phyloP scores from a whole-genome alignment of 2,113 vertebrate species.

The Acrocephalus arundinaceus region DNA sequence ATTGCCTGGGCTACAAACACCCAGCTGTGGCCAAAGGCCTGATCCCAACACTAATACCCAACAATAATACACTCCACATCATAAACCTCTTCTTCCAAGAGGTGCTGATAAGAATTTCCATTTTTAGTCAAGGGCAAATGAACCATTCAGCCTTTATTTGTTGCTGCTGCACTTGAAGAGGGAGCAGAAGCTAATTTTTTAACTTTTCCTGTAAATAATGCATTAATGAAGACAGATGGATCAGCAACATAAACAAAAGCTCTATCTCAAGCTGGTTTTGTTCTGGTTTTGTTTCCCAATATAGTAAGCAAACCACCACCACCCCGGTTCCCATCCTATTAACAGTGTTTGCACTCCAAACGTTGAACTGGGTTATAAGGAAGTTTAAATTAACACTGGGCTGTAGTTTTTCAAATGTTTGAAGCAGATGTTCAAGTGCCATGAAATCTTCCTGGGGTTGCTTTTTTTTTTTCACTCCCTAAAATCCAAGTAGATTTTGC shows the following conservation, averaged over 20 bases:
- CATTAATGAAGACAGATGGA: slow-evolving; percentile 76
- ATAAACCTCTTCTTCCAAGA: slow-evolving; percentile 15
- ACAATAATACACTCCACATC: neutral
- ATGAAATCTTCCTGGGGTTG: slow-evolving; percentile 15
- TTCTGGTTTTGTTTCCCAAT: slow-evolving; percentile 75
- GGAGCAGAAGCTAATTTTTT: slow-evolving; percentile 54
- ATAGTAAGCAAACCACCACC: slow-evolving; percentile 73
- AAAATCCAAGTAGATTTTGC: neutral
- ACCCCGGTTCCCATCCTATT: slow-evolving; percentile 66
- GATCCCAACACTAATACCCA: neutral
- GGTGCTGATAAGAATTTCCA: slow-evolving; percentile 50
- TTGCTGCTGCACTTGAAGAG: slow-evolving; percentile 19
- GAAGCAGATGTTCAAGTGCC: slow-evolving; percentile 70
- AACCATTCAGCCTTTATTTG: neutral
- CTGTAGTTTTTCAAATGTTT: slow-evolving; percentile 72
- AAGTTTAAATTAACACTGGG: slow-evolving; percentile 77
- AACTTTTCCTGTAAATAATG: slow-evolving; percentile 70
- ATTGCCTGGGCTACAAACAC: neutral
- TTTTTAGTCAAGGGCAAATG: slow-evolving; percentile 27
- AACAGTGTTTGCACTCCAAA: slow-evolving; percentile 67
- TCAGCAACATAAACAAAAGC: slow-evolving; percentile 73
- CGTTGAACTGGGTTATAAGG: slow-evolving; percentile 70
- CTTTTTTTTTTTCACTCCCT: rapidly evolving
- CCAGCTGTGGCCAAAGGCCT: neutral
- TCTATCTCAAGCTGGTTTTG: slow-evolving; percentile 70